Conservation (phyloP, 2,888 invertebrate species). For the Orchesellides sinensis region DNA sequence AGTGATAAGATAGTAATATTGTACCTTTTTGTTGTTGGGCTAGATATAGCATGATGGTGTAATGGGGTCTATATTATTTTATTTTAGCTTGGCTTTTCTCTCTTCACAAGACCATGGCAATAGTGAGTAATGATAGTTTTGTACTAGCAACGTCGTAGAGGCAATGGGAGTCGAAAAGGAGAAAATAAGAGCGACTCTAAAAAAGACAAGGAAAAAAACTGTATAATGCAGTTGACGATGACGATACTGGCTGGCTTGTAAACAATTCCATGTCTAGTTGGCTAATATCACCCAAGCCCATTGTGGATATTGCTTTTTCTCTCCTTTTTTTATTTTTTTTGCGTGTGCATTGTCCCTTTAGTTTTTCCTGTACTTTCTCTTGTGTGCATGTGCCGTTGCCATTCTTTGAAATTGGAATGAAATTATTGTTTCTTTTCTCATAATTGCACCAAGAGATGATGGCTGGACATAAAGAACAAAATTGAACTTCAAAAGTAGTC, state of each 20-base stretch:
- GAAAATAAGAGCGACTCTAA: neutral
- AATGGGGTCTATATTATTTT: conserved; percentile 41
- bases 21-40: conserved; percentile 6
- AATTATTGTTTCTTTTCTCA: conserved; percentile 43
- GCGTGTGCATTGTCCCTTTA: neutral
- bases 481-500: conserved; percentile 31
- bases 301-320: conserved; percentile 38
- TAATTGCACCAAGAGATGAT: no score
- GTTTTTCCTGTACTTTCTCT: neutral
- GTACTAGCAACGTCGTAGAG: neutral
- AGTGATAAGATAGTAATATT: conserved; percentile 38
- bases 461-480: conserved; percentile 6
- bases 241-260: neutral
- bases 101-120: conserved; percentile 5
- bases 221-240: conserved; percentile 41
- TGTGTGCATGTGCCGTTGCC: conserved; percentile 37
- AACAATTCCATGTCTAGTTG: conserved; percentile 36
- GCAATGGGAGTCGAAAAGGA: neutral
- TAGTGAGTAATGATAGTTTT: conserved; percentile 25
- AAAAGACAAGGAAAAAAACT: conserved; percentile 8
- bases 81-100: conserved; percentile 6
- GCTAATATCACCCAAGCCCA: conserved; percentile 12
- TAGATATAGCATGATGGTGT: conserved; percentile 26
- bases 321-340: conserved; percentile 6
- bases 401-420: conserved; percentile 38